Percentiles rank a stretch among this genome's conserved stretches.
Conservation (phyloP, 2,888 invertebrate species). For the Actias luna region DNA sequence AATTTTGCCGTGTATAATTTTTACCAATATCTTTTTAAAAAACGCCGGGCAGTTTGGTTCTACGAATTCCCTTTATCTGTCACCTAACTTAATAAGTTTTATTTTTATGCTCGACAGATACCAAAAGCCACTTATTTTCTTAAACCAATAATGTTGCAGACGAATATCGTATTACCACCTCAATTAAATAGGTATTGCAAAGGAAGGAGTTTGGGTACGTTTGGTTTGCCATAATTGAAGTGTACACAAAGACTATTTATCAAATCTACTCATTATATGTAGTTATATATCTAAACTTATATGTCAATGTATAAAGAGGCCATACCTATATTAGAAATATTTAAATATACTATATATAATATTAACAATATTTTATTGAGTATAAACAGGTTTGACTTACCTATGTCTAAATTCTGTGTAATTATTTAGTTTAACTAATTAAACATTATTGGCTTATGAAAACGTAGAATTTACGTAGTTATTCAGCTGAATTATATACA, state of each 20-base stretch:
- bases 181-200: neutral
- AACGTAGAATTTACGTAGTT: no score
- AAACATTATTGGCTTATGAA: no score
- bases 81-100: slow-evolving; percentile 31
- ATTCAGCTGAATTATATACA: no score
- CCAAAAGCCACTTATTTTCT: slow-evolving; percentile 8
- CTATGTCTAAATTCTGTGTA: no score
- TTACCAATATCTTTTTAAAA: slow-evolving; percentile 41
- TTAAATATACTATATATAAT: no score
- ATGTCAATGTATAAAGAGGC: neutral
- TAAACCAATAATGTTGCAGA: slow-evolving; percentile 1
- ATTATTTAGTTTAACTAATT: no score
- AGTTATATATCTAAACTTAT: neutral
- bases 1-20: slow-evolving; percentile 54
- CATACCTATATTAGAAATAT: no score
- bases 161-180: neutral
- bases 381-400: no score
- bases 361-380: no score
- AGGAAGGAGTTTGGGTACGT: neutral
- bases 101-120: slow-evolving; percentile 23
- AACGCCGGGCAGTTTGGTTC: slow-evolving; percentile 39
- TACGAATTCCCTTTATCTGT: slow-evolving; percentile 31
- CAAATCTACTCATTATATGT: no score
- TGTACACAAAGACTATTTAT: neutral
- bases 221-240: neutral